Base-by-base conservation (phyloP, 30 jellyfish, hydroid and myxozoan species). In the Mastigias papua region DNA sequence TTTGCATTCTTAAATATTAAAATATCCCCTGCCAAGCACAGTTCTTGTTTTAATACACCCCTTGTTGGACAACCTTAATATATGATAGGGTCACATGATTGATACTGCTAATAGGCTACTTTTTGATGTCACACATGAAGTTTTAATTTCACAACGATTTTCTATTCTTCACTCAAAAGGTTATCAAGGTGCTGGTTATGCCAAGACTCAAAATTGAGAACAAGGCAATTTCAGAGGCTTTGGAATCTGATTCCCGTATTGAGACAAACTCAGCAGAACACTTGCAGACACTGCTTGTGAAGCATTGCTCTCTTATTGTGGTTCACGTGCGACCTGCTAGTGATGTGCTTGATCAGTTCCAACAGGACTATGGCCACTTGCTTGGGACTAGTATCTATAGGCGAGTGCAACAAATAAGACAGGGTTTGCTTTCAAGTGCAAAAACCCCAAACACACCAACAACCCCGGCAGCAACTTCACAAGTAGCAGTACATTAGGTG, bases 121-220 rank as follows among this genome's bases (percentile, higher is more conserved):
- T n/a, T n/a, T n/a, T n/a, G n/a, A n/a, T n/a, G n/a, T n/a, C n/a
- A n/a, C n/a, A n/a, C n/a, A n/a, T n/a, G n/a, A n/a, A n/a, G n/a
- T n/a, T n/a, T n/a, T n/a, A n/a, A n/a, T n/a, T n/a, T n/a, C n/a
- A n/a, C n/a, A n/a, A n/a, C n/a, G n/a, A n/a, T n/a, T n/a, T n/a
- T n/a, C n/a, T n/a, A n/a, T n/a, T n/a, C n/a, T n/a, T n/a, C n/a
- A n/a, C n/a, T n/a, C 7, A 42, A 42, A 68, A 94, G 99, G 99
- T 87, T 17, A 73, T 94, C 63, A 94, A 89, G 65, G 83, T 89
- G 33, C 67, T 94, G 25, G 96, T 94, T 16, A n/a, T 94, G 73
- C 99, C 99, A 84, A 88, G 97, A 30, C 82, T 94, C 58, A 94
- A 89, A 87, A 69, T 49, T 17, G 99, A 94, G 68, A 84, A 92